Evolutionary conservation across 2,888 invertebrate species (phyloP).

Genomic region (Clunio marinus): DNA sequence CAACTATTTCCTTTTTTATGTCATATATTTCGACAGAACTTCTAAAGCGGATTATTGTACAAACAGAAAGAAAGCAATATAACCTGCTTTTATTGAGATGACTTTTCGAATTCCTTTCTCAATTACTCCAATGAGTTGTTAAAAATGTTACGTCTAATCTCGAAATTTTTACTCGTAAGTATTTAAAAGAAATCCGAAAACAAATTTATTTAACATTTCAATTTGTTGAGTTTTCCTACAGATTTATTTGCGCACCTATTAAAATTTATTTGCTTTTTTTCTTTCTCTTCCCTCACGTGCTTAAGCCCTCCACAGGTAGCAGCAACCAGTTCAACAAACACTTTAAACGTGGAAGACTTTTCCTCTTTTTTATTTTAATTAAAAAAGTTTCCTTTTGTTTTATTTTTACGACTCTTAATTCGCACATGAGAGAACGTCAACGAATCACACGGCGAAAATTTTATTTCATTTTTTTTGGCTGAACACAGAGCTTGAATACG

Average conservation of each 20-base stretch:
- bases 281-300: neutral
- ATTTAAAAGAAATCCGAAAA: conserved; percentile 21
- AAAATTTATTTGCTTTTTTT: conserved; percentile 28
- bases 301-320: neutral
- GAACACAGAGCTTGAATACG: neutral
- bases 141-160: too few relatives aligned
- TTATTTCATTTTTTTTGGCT: conserved; percentile 1
- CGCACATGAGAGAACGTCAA: conserved; percentile 30
- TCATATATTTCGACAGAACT: too few relatives aligned
- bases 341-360: neutral
- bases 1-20: too few relatives aligned
- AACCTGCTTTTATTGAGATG: neutral
- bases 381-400: neutral
- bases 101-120: conserved; percentile 22
- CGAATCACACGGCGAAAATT: conserved; percentile 26
- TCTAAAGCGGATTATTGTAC: neutral
- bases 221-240: conserved; percentile 1
- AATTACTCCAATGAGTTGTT: too few relatives aligned
- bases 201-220: conserved; percentile 28
- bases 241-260: conserved; percentile 17
- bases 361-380: conserved; percentile 2
- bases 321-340: neutral
- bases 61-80: neutral
- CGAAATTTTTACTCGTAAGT: conserved; percentile 7
- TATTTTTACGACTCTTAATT: neutral